These are phyloP conservation scores for Pelvicachromis taeniatus DNA, from an alignment of 2,113 vertebrate genomes.

Conservation along the genomic window DNA sequence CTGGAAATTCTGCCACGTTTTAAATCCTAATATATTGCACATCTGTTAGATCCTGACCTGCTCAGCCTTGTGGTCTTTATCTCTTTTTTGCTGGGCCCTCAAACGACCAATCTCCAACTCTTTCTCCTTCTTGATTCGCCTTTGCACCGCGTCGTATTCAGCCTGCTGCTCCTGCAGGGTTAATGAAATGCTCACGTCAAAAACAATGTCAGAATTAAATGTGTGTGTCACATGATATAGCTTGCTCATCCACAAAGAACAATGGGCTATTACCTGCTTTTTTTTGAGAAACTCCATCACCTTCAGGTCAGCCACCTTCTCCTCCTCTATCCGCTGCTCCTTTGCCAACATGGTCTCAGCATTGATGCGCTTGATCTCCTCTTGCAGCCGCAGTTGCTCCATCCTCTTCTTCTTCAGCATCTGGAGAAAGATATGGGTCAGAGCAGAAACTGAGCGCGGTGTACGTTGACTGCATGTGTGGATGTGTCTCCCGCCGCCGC, in stretches of 20 bases:
- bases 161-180: conserved; percentile 77
- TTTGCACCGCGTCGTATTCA: conserved; percentile 81
- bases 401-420: conserved; percentile 70
- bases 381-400: conserved; percentile 74
- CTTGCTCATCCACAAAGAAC: background rate
- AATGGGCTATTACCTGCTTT: conserved; percentile 73
- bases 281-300: conserved; percentile 77
- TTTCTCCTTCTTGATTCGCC: conserved; percentile 77
- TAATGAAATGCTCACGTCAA: background rate
- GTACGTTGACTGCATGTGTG: background rate
- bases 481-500: background rate
- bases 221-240: background rate
- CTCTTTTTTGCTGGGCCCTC: conserved; percentile 80
- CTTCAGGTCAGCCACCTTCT: conserved; percentile 72
- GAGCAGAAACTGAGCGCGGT: background rate
- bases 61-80: conserved; percentile 79
- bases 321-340: conserved; percentile 72
- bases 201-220: background rate
- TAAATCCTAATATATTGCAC: background rate
- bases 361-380: conserved; percentile 79
- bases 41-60: conserved; percentile 68
- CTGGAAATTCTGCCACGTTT: background rate
- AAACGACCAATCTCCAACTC: conserved; percentile 79
- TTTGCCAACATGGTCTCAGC: conserved; percentile 72
- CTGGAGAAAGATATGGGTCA: conserved; percentile 53